A percentile compares a stretch with the other conserved stretches of the same genome.
Conservation (phyloP, 2,113 vertebrate species). For the Phaethon lepturus region DNA sequence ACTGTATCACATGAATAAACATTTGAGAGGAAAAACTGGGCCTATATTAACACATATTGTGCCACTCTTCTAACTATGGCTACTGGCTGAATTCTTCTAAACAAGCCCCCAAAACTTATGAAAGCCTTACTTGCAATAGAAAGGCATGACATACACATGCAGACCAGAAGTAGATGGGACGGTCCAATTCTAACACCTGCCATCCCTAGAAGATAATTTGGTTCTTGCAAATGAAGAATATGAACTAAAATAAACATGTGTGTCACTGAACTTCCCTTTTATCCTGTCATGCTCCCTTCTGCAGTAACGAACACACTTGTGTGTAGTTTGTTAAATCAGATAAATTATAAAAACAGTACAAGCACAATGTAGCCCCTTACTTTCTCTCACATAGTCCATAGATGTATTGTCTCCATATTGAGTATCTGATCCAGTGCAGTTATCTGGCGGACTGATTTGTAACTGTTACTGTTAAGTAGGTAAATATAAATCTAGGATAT, state of each 20-base stretch:
- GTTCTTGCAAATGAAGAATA: background rate
- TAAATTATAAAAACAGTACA: background rate
- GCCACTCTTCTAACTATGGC: background rate
- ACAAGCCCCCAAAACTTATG: background rate
- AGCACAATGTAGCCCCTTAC: background rate
- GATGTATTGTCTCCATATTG: background rate
- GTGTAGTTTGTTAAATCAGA: background rate
- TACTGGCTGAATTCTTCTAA: background rate
- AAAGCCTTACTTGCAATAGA: background rate
- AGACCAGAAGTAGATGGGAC: background rate
- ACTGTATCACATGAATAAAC: conserved; percentile 13
- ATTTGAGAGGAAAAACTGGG: conserved; percentile 23
- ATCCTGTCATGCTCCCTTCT: background rate
- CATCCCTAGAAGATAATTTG: background rate
- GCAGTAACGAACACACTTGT: background rate
- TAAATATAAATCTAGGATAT: background rate
- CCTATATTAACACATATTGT: background rate
- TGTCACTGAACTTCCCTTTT: background rate
- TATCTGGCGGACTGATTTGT: background rate
- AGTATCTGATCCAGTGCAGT: background rate
- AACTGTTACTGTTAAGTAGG: background rate
- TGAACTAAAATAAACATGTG: background rate
- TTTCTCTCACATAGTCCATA: accelerated
- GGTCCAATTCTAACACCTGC: background rate
- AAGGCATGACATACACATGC: background rate